These are phyloP conservation scores for Rutpela maculata DNA, from an alignment of 2,888 invertebrate genomes.

Conservation along the genomic window DNA sequence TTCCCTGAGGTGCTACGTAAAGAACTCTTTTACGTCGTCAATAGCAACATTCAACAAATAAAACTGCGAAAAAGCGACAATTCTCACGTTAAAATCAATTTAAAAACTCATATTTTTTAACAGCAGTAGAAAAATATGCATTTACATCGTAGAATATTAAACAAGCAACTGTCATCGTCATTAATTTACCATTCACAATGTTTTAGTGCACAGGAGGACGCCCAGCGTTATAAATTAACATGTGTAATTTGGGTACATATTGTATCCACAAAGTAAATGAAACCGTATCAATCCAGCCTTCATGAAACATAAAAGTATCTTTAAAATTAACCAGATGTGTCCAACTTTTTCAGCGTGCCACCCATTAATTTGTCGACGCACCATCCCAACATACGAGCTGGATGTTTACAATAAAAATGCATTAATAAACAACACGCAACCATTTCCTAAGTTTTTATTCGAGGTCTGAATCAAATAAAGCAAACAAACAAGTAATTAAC, in stretches of 20 bases:
- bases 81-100: no score
- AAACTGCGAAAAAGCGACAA: no score
- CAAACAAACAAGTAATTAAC: slow-evolving; percentile 4
- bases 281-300: not conserved
- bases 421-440: slow-evolving; percentile 31
- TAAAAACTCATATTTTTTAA: no score
- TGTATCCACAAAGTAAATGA: slow-evolving; percentile 1
- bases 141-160: no score
- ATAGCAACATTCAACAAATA: no score
- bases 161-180: no score
- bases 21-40: no score
- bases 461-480: not conserved
- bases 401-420: slow-evolving; percentile 42
- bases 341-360: slow-evolving; percentile 31
- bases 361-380: slow-evolving; percentile 39
- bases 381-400: slow-evolving; percentile 32
- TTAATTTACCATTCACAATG: no score
- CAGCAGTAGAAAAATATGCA: no score
- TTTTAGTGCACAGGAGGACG: not conserved
- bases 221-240: slow-evolving; percentile 6
- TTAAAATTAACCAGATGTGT: slow-evolving; percentile 37
- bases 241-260: slow-evolving; percentile 15
- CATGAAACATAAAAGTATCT: slow-evolving; percentile 19
- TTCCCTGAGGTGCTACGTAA: no score
- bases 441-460: slow-evolving; percentile 35